Evolutionary conservation across 1,140 invertebrate genomes (phyloP).

Genomic region (Drosophila nikananu): DNA sequence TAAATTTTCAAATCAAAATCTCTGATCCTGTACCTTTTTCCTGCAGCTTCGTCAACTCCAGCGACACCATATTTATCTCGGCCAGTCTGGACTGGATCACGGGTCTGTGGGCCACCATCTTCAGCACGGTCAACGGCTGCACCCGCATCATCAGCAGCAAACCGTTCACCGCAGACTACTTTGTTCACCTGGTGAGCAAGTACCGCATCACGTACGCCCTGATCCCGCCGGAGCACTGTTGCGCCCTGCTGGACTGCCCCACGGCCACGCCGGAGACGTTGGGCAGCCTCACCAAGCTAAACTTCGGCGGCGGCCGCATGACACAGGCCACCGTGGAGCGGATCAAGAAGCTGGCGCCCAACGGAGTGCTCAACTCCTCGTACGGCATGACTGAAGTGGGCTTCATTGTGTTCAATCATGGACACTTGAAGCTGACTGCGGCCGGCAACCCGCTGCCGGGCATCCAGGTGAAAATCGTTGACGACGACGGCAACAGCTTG

Average conservation of each 20-base stretch:
- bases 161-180: slow-evolving; percentile 52
- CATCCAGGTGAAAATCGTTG: slow-evolving; percentile 72
- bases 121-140: slow-evolving; percentile 38
- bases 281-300: slow-evolving; percentile 28
- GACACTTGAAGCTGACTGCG: slow-evolving; percentile 30
- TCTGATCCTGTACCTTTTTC: fast-evolving
- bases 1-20: not conserved
- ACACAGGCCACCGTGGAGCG: slow-evolving; percentile 30
- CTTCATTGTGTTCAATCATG: slow-evolving; percentile 34
- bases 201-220: slow-evolving; percentile 53
- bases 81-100: slow-evolving; percentile 66
- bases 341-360: slow-evolving; percentile 27
- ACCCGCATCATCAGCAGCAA: slow-evolving; percentile 63
- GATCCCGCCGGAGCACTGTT: slow-evolving; percentile 51
- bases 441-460: slow-evolving; percentile 48
- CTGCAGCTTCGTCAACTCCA: slow-evolving; percentile 38
- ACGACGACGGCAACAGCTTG: slow-evolving; percentile 58
- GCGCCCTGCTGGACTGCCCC: slow-evolving; percentile 42
- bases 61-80: slow-evolving; percentile 32
- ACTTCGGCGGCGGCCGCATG: slow-evolving; percentile 38
- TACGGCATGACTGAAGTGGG: slow-evolving; percentile 59
- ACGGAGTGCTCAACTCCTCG: slow-evolving; percentile 32
- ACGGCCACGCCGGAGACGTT: slow-evolving; percentile 36
- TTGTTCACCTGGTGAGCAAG: slow-evolving; percentile 55
- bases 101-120: slow-evolving; percentile 48